Conservation (phyloP, 2,797 vertebrate species). For the Spea hammondii region DNA sequence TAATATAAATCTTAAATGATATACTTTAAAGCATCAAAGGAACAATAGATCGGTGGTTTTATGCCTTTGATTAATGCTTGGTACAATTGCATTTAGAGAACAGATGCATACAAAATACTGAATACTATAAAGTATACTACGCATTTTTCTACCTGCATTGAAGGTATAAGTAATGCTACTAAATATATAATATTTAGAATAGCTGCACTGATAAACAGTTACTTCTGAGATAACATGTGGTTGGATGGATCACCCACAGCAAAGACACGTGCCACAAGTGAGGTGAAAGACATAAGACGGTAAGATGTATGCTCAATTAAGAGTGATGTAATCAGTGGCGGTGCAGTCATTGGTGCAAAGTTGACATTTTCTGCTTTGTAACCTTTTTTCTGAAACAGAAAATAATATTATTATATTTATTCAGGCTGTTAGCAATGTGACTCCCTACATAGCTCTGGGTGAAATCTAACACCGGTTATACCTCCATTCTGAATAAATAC, state of each 20-base stretch:
- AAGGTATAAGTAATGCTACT: slow-evolving; percentile 8
- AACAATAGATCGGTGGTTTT: too few relatives aligned
- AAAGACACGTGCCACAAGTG: slow-evolving; percentile 43
- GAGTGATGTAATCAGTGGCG: background rate
- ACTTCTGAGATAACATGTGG: background rate
- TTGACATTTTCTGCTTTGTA: background rate
- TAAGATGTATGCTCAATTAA: background rate
- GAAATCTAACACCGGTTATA: background rate
- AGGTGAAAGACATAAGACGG: slow-evolving; percentile 29
- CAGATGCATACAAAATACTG: background rate
- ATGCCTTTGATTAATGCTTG: too few relatives aligned
- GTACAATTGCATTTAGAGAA: background rate
- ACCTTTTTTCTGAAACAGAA: background rate
- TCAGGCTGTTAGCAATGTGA: too few relatives aligned
- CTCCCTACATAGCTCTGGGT: too few relatives aligned
- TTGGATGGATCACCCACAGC: slow-evolving; percentile 15
- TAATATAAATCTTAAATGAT: too few relatives aligned
- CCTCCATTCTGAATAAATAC: too few relatives aligned
- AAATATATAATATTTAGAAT: slow-evolving; percentile 43
- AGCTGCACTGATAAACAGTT: background rate
- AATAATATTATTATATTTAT: background rate
- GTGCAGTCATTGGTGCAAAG: background rate
- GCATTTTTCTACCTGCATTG: slow-evolving; percentile 25
- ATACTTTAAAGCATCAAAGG: too few relatives aligned
- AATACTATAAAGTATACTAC: background rate